Base-by-base conservation (phyloP, 2,797 vertebrate genomes). In the Cynopterus sphinx region DNA sequence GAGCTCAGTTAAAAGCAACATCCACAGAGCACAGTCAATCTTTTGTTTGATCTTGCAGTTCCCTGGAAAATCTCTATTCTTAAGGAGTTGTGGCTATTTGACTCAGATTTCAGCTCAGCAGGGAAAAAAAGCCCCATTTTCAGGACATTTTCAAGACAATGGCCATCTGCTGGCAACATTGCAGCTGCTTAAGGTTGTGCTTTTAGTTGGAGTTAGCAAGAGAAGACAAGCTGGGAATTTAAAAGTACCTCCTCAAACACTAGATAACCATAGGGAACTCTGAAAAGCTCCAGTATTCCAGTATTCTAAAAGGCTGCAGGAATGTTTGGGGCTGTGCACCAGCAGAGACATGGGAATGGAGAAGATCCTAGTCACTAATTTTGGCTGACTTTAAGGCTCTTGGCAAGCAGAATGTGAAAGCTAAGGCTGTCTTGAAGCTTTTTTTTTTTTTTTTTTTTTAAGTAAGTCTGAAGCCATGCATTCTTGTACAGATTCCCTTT, bases 1-100 rank as follows among this genome's bases (percentile, higher is more conserved):
- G 43, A 93, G 59, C 61, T 87, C 68, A 75, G 36, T 82, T 81
- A 81, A 82, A 94, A 74, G 33, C 67, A 90, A 63, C 6, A 70
- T 73, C 22, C 26, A 43, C 59, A 68, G 36, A 95, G 33, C 22
- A 94, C 43, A 74, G 57, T 70, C 70, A 84, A 53, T 87, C 86
- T 91, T 91, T 95, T 83, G 36, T 78, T 78, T 22, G 49, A 91
- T 86, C 46, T 74, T 84, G n/a, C 39, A 91, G 51, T 28, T 70
- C 31, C 28, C 28, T 86, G 55, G 43, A 85, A 93, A 91, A 86
- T 43, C 33, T 93, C 77, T 93, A 5, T 93, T 86, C 9, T 73
- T 93, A 53, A 5, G 19, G n/a, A 68, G 7, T 39, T 65, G 55
- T 68, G 24, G 81, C 73, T 88, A 16, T 85, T 90, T 93, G 41